A percentile compares a stretch with the other conserved stretches of the same genome.
Evolutionary conservation across 2,888 invertebrate genomes (phyloP).

Genomic region (Protodeltote pygarga): DNA sequence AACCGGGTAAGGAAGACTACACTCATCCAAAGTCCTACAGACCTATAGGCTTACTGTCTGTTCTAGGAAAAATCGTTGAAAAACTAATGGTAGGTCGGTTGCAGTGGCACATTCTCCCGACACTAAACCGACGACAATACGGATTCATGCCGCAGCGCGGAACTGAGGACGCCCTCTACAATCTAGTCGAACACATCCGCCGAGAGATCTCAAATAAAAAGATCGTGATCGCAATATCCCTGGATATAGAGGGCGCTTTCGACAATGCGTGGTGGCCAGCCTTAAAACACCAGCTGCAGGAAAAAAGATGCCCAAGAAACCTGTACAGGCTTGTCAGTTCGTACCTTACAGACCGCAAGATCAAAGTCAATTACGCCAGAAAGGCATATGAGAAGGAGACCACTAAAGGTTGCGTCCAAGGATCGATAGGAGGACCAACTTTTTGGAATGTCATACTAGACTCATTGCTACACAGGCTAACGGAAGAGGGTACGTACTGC

Average conservation of each 20-base stretch:
- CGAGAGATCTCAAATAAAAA: neutral
- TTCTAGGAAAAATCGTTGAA: too few species aligned
- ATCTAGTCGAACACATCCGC: neutral
- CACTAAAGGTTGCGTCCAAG: constrained; percentile 16
- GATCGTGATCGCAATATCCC: neutral
- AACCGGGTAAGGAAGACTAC: too few species aligned
- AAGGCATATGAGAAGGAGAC: neutral
- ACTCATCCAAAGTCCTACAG: too few species aligned
- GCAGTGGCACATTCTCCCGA: neutral
- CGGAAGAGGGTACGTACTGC: neutral
- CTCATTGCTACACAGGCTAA: neutral
- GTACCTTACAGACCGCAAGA: neutral
- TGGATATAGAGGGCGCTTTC: constrained; percentile 13
- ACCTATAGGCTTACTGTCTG: too few species aligned
- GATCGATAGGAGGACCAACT: constrained; percentile 3
- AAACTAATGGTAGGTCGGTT: too few species aligned
- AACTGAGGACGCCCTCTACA: constrained; percentile 7
- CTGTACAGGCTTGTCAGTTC: neutral
- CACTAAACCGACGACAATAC: neutral
- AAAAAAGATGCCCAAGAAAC: constrained; percentile 1
- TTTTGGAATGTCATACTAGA: constrained; percentile 14
- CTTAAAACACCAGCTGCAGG: neutral
- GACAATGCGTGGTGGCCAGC: constrained; percentile 18
- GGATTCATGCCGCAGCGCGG: constrained; percentile 2
- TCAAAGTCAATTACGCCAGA: neutral